phyloP scores from a whole-genome alignment of 2,113 vertebrate genomes.

The Pluvianellus socialis region DNA sequence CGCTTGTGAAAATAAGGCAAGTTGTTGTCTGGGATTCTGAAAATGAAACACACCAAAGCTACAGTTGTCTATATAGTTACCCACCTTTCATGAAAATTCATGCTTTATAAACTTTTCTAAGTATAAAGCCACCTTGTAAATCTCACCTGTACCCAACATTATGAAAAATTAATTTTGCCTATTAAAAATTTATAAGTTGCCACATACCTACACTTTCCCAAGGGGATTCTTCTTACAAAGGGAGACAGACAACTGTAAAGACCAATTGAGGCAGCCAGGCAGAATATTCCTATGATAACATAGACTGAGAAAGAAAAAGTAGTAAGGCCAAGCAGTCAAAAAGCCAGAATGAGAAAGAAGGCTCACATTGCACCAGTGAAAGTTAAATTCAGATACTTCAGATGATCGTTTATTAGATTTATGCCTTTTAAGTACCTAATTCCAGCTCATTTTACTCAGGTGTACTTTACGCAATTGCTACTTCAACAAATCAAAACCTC shows the following conservation, averaged over 20 bases:
- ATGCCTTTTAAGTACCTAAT: background rate
- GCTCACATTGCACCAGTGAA: background rate
- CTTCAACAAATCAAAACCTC: background rate
- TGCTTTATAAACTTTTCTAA: background rate
- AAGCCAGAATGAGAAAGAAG: background rate
- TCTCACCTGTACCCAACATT: background rate
- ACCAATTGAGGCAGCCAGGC: conserved; percentile 90
- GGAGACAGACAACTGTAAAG: conserved; percentile 94
- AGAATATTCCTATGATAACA: conserved; percentile 92
- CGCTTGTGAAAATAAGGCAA: conserved; percentile 91
- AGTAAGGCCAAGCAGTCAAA: background rate
- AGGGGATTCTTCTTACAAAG: conserved; percentile 86
- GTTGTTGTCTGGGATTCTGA: conserved; percentile 87
- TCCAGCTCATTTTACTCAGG: background rate
- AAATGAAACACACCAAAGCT: background rate
- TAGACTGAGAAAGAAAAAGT: conserved; percentile 76
- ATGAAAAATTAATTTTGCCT: background rate
- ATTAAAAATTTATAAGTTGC: background rate
- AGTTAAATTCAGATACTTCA: background rate
- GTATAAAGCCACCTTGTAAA: background rate
- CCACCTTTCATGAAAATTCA: background rate
- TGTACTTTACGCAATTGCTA: background rate
- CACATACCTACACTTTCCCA: conserved; percentile 89
- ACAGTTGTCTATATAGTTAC: background rate
- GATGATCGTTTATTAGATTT: background rate